Base-by-base conservation (phyloP, 2,888 invertebrate genomes). In the Polydesmus complanatus region DNA sequence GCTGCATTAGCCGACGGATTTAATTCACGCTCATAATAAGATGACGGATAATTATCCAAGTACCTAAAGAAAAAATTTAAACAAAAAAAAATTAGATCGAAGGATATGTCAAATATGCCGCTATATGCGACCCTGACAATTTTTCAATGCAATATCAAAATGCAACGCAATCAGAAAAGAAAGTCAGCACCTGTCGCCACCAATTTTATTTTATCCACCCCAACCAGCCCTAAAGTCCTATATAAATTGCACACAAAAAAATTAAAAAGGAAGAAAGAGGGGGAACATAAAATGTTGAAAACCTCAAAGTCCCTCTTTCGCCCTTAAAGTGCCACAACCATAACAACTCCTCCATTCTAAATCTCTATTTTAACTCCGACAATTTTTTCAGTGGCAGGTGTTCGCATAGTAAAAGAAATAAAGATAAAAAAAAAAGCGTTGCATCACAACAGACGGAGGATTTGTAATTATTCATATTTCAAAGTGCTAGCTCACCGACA, bases 11-110 rank as follows among this genome's bases (percentile, higher is more conserved):
- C 37, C 37, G 37, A 5, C 8, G 59, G n/a, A 22, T 23, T 18
- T 26, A 59, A 27, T n/a, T 59, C 59, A 2, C 53, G 59, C 22
- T 59, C 59, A 22, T 54, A 59, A 37, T 59, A 59, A 37, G 37
- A 37, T 21, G 52, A n/a, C 19, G 59, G 54, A 37, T 59, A 59
- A 51, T 25, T 27, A n/a, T 59, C 59, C 27, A 59, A 14, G 37
- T 59, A 27, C 59, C 59, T 59, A 2, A 1, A 27, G 19, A 25
- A 51, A 23, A 14, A 37, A 37, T 14, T 14, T 8, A 37, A 37
- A 37, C 5, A 37, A 37, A 37, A 37, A 37, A 37, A 37, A 37
- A 37, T 5, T 37, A n/a, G n/a, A 37, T 37, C 14, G 14, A 37
- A 37, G 5, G 8, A 37, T 37, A 14, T 37, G 37, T 14, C 5